Evolutionary conservation across 2,113 vertebrate genomes (phyloP).

Genomic region (Cinclus cinclus): DNA sequence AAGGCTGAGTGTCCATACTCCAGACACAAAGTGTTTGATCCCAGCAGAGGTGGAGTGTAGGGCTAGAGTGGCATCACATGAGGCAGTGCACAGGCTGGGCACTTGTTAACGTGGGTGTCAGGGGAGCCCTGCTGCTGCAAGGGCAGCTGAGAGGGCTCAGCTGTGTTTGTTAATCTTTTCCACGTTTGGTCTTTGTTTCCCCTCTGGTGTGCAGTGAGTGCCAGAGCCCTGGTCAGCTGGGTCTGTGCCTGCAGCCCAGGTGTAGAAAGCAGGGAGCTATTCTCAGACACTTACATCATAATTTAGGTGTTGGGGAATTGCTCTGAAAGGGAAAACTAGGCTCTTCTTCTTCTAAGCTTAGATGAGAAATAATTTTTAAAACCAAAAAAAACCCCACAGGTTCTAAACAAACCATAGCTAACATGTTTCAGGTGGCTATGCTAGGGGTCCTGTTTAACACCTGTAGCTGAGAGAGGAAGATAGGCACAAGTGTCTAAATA

Average conservation of each 20-base stretch:
- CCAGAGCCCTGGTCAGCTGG: not conserved
- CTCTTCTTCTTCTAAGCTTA: not conserved
- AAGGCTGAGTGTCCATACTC: not conserved
- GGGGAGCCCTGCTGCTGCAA: not conserved
- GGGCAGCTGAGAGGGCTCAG: not conserved
- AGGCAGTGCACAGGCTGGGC: not conserved
- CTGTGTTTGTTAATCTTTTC: not conserved
- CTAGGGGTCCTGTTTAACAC: not conserved
- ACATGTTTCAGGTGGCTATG: not conserved
- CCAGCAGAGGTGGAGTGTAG: rapidly evolving
- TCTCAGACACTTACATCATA: not conserved
- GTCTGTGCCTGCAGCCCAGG: not conserved
- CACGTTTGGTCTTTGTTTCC: not conserved
- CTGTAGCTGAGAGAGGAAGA: not conserved
- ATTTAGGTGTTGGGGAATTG: not conserved
- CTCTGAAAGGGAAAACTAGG: not conserved
- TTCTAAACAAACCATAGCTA: not conserved
- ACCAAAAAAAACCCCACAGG: not conserved
- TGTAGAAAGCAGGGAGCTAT: not conserved
- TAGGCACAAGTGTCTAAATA: not conserved
- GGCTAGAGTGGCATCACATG: rapidly evolving
- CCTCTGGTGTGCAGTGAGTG: not conserved
- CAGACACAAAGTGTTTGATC: not conserved
- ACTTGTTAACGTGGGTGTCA: not conserved
- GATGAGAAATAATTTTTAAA: not conserved